phyloP scores from a whole-genome alignment of 1,140 invertebrate genomes.

The Leptoteleia sp. region DNA sequence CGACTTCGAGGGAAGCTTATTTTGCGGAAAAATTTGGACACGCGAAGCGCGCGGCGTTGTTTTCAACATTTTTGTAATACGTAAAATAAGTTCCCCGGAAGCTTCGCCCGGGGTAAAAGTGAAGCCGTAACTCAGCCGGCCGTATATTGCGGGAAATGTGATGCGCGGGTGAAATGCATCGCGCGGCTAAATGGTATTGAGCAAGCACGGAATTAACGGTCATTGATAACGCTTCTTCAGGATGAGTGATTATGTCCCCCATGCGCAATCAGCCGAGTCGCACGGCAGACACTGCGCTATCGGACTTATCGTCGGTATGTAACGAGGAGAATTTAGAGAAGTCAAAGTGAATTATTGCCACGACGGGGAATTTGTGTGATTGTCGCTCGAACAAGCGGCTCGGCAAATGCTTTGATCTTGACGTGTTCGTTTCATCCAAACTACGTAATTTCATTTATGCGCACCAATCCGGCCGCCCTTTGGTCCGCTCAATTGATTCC shows the following conservation, averaged over 20 bases:
- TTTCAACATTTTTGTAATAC: too few relatives aligned
- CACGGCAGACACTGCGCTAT: conserved; percentile 67
- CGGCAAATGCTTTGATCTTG: conserved; percentile 68
- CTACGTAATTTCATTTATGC: conserved; percentile 70
- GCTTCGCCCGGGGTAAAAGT: conserved; percentile 25
- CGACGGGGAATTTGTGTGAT: conserved; percentile 70
- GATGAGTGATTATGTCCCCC: conserved; percentile 62
- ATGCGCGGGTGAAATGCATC: conserved; percentile 49
- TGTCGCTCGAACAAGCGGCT: conserved; percentile 70
- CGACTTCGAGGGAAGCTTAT: background rate
- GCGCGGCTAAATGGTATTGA: conserved; percentile 48
- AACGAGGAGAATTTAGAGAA: conserved; percentile 68
- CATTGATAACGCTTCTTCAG: conserved; percentile 64
- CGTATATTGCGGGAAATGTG: conserved; percentile 53
- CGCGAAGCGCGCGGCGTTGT: conserved; percentile 1
- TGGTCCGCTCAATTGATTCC: conserved; percentile 26
- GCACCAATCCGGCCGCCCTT: conserved; percentile 41
- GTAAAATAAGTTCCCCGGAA: too few relatives aligned
- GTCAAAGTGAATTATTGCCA: conserved; percentile 70
- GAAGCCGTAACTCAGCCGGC: conserved; percentile 28
- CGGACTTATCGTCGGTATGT: conserved; percentile 67
- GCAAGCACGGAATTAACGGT: conserved; percentile 56
- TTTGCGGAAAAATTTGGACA: background rate
- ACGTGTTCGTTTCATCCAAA: conserved; percentile 65
- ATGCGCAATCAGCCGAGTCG: conserved; percentile 61